These are phyloP conservation scores for Eutolmus rufibarbis DNA, from an alignment of 2,888 invertebrate species.

Conservation along the genomic window DNA sequence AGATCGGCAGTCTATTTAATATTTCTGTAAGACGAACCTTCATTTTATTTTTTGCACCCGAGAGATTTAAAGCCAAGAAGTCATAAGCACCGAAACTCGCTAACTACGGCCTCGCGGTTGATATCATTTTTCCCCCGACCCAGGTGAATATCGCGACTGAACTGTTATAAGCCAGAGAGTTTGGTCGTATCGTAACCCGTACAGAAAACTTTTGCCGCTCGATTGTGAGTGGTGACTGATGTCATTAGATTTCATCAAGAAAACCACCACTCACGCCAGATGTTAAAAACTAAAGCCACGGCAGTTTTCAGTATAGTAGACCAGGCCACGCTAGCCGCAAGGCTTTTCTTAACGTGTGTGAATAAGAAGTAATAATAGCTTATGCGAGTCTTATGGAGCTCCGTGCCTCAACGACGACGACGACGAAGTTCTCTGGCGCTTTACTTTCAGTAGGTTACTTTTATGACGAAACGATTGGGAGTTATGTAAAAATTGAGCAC, in stretches of 20 bases:
- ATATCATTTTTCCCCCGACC: neutral
- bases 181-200: neutral
- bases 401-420: neutral
- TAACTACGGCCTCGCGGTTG: neutral
- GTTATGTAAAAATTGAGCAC: conserved; percentile 20
- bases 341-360: conserved; percentile 24
- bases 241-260: conserved; percentile 17
- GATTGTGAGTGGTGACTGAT: conserved; percentile 13
- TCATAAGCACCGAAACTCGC: neutral
- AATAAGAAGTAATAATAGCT: conserved; percentile 7
- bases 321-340: neutral
- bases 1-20: neutral
- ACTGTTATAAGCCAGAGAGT: neutral
- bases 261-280: conserved; percentile 21
- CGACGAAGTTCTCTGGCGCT: neutral
- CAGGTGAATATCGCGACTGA: conserved; percentile 10
- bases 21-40: neutral
- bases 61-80: neutral
- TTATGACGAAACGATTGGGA: conserved; percentile 17
- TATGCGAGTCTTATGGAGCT: neutral
- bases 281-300: neutral
- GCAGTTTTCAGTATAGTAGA: neutral
- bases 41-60: neutral
- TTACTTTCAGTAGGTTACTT: conserved; percentile 11
- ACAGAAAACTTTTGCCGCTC: neutral